Base-by-base conservation (phyloP, 2,797 vertebrate species). In the Mormyrus hasselquistii region DNA sequence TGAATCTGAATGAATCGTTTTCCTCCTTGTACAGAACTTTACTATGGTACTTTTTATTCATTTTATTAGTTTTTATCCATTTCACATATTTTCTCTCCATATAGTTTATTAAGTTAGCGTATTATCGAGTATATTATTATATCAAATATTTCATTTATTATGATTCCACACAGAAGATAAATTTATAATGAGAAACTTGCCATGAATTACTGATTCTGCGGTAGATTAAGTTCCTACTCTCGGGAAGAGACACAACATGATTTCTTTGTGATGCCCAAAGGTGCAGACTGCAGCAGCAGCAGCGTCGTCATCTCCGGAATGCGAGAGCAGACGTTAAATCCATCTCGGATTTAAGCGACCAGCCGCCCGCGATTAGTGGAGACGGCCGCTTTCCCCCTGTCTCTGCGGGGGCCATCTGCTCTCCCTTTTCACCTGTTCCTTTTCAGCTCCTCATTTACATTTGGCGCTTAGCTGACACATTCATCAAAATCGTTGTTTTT, bases 121-220 rank as follows among this genome's bases (percentile, higher is more conserved):
- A 41, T 87, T 52, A 87, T 87, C 38, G 5, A 87, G 52, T 14
- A 41, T 38, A 87, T 87, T 52, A 87, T 87, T 59, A 59, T n/a
- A 57, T 41, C 2, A 87, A 59, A 87, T 87, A 59, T 87, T 86
- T 57, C 53, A 87, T 87, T 86, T 86, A 41, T 79, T 79, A 79
- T 79, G 73, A 47, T 79, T 73, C 65, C 16, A 29, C 41, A 44
- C 73, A 79, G 38, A 79, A 41, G 34, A 87, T 87, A 19, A 87
- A 87, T 87, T 87, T 87, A 41, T 87, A 41, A 87, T 87, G 53
- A 87, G 53, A 87, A 41, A 53, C 29, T 57, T 41, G 50, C 25
- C 52, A 38, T 59, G 85, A 87, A 87, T 87, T 53, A 59, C 34
- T 34, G 52, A 57, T 38, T 41, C 83, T 53, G 49, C 10, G 14